A percentile compares a stretch with the other conserved stretches of the same genome.
phyloP scores from a whole-genome alignment of 2,888 invertebrate species.

The Rambutsinella grinnellia region DNA sequence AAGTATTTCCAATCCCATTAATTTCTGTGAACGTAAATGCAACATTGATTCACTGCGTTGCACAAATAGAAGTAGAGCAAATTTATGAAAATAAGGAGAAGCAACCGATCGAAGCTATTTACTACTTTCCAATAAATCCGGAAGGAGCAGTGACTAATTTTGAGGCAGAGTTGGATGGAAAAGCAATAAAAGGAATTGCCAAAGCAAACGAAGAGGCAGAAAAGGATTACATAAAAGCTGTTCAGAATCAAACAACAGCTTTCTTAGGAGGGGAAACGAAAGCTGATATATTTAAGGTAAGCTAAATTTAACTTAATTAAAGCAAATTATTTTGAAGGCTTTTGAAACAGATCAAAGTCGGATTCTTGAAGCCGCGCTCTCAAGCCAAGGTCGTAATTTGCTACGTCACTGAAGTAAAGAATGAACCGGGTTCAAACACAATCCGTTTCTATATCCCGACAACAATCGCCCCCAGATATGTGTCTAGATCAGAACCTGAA shows the following conservation, averaged over 20 bases:
- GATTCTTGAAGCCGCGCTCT: slow-evolving; percentile 59
- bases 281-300: slow-evolving; percentile 61
- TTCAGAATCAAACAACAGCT: slow-evolving; percentile 46
- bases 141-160: slow-evolving; percentile 59
- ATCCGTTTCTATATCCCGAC: slow-evolving; percentile 65
- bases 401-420: slow-evolving; percentile 62
- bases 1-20: slow-evolving; percentile 55
- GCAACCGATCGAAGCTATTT: slow-evolving; percentile 62
- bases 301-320: no score
- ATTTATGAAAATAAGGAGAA: slow-evolving; percentile 60
- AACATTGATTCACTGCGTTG: slow-evolving; percentile 52
- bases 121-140: slow-evolving; percentile 60
- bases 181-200: slow-evolving; percentile 45
- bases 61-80: slow-evolving; percentile 56
- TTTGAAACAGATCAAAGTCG: slow-evolving; percentile 48
- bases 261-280: slow-evolving; percentile 57
- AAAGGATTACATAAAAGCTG: slow-evolving; percentile 55
- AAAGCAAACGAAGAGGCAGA: slow-evolving; percentile 56
- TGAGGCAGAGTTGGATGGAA: slow-evolving; percentile 54
- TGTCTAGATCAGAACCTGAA: slow-evolving; percentile 20
- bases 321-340: no score
- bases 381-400: slow-evolving; percentile 60
- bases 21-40: slow-evolving; percentile 44
- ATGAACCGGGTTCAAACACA: slow-evolving; percentile 52
- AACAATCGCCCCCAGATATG: slow-evolving; percentile 64